Conservation (phyloP, 1,140 invertebrate genomes). For the Pteromalus puparum region DNA sequence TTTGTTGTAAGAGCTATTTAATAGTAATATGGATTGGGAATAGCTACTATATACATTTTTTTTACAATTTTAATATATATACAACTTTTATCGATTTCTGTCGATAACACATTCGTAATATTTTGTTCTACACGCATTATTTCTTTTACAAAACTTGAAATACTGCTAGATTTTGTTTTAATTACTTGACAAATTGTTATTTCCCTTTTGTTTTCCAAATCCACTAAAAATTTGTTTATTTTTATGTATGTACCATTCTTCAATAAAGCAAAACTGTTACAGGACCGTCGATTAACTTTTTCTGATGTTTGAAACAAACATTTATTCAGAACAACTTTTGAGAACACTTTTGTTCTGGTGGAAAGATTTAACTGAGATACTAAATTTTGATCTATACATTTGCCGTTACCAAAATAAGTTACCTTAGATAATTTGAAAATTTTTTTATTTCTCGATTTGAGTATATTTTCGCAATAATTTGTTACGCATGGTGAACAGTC, state of each 20-base stretch:
- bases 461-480: background rate
- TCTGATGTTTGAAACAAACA: background rate
- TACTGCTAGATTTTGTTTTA: background rate
- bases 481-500: background rate
- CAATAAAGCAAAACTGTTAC: background rate
- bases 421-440: background rate
- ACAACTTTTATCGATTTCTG: no score
- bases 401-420: constrained; percentile 3
- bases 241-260: background rate
- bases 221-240: background rate
- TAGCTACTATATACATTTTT: no score
- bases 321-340: background rate
- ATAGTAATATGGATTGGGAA: no score
- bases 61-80: no score
- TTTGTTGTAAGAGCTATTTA: no score
- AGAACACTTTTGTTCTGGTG: background rate
- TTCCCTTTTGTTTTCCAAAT: background rate
- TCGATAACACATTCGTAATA: no score
- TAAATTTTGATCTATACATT: background rate
- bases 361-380: background rate
- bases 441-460: background rate
- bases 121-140: no score
- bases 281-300: background rate
- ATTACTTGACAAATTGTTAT: background rate
- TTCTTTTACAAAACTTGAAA: no score